Evolutionary conservation across 2,797 vertebrate species (phyloP).

Genomic region (Smutsia gigantea): DNA sequence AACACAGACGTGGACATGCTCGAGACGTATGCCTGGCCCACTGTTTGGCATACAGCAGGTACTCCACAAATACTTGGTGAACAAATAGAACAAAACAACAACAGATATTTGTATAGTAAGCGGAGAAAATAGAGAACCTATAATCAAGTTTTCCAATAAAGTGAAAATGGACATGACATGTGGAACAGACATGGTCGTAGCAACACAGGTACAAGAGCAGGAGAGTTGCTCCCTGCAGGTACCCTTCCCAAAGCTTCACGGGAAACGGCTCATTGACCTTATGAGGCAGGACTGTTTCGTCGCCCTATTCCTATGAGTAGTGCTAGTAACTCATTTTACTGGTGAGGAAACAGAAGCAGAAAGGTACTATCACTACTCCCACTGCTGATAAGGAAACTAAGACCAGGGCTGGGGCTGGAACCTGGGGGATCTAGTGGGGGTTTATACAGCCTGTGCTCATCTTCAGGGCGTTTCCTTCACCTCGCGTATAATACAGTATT

Average conservation of each 20-base stretch:
- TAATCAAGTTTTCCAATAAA: not conserved
- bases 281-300: too few relatives aligned
- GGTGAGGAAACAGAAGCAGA: not conserved
- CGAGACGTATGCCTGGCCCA: not conserved
- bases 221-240: too few relatives aligned
- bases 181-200: rapidly evolving
- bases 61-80: not conserved
- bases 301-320: too few relatives aligned
- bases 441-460: not conserved
- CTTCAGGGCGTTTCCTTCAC: not conserved
- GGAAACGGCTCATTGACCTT: not conserved
- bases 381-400: not conserved
- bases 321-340: too few relatives aligned
- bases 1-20: rapidly evolving
- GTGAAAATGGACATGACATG: not conserved
- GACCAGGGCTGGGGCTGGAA: not conserved
- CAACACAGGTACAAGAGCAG: rapidly evolving
- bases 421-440: not conserved
- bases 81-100: not conserved
- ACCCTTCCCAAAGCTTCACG: not conserved
- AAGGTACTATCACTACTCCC: not conserved
- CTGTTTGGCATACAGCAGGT: not conserved
- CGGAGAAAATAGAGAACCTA: not conserved
- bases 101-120: not conserved
- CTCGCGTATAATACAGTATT: not conserved